phyloP scores from a whole-genome alignment of 2,888 invertebrate species.

The Ceratothoa steindachneri region DNA sequence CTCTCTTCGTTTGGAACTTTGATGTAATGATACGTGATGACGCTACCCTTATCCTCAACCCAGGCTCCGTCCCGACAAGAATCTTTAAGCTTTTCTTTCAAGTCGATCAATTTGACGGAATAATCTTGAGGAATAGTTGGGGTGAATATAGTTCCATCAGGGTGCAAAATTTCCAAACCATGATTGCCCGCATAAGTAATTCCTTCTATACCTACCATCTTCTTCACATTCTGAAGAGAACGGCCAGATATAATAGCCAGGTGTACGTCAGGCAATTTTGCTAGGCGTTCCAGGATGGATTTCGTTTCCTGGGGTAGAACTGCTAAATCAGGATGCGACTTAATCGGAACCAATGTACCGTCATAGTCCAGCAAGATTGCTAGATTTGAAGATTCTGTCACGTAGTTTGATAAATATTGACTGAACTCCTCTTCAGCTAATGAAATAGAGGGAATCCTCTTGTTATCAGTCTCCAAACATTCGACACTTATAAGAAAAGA shows the following conservation, averaged over 20 bases:
- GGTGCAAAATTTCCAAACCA: conserved; percentile 55
- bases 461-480: conserved; percentile 26
- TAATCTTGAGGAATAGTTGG: conserved; percentile 55
- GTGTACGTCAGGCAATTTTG: conserved; percentile 54
- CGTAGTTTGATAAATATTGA: conserved; percentile 51
- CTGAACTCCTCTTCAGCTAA: conserved; percentile 54
- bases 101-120: conserved; percentile 52
- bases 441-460: conserved; percentile 60
- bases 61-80: conserved; percentile 54
- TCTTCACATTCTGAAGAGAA: conserved; percentile 53
- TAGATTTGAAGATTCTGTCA: conserved; percentile 53
- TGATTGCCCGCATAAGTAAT: conserved; percentile 56
- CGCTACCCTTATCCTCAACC: conserved; percentile 55
- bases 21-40: conserved; percentile 55
- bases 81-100: conserved; percentile 64
- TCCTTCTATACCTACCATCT: conserved; percentile 54
- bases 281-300: conserved; percentile 52
- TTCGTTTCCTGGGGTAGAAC: conserved; percentile 54
- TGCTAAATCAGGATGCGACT: conserved; percentile 55
- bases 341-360: conserved; percentile 55
- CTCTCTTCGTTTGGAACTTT: conserved; percentile 51
- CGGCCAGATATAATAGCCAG: conserved; percentile 55
- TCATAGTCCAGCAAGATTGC: conserved; percentile 56
- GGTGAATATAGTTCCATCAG: conserved; percentile 54
- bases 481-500: conserved; percentile 51